Evolutionary conservation across 2,113 vertebrate genomes (phyloP).

Genomic region (Lophius piscatorius): DNA sequence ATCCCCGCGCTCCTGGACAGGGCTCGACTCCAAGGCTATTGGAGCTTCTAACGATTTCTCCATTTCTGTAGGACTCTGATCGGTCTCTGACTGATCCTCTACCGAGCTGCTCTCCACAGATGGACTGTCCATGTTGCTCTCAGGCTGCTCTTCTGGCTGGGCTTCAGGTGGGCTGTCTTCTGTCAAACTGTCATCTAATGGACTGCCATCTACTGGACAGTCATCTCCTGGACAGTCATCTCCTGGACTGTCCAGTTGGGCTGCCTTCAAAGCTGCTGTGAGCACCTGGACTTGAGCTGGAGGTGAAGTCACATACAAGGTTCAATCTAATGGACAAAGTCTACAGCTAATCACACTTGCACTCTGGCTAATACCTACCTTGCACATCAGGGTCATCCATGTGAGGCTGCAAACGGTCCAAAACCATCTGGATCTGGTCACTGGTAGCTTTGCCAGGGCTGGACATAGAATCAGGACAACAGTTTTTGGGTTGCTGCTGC

Average conservation of each 20-base stretch:
- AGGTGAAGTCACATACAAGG: slow-evolving; percentile 12
- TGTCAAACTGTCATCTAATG: slow-evolving; percentile 24
- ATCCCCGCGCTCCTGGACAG: slow-evolving; percentile 66
- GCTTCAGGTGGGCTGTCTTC: slow-evolving; percentile 42
- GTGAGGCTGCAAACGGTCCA: slow-evolving; percentile 87
- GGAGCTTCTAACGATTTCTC: slow-evolving; percentile 36
- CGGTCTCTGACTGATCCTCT: slow-evolving; percentile 53
- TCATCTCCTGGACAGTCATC: too few relatives aligned
- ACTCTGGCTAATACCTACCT: slow-evolving; percentile 73
- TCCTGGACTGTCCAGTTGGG: slow-evolving; percentile 80
- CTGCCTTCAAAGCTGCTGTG: slow-evolving; percentile 85
- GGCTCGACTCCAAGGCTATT: slow-evolving; percentile 37
- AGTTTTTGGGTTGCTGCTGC: slow-evolving; percentile 33
- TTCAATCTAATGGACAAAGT: background rate
- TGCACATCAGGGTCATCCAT: slow-evolving; percentile 87
- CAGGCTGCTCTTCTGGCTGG: slow-evolving; percentile 22
- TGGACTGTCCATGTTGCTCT: background rate
- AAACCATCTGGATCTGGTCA: slow-evolving; percentile 86
- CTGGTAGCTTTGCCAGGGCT: slow-evolving; percentile 78
- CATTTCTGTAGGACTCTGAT: slow-evolving; percentile 44
- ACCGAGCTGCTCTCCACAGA: slow-evolving; percentile 31
- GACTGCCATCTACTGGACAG: slow-evolving; percentile 44
- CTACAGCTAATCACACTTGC: background rate
- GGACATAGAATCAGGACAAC: slow-evolving; percentile 43
- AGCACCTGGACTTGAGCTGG: slow-evolving; percentile 88